Percentiles rank a stretch among this genome's conserved stretches.
Evolutionary conservation across 1,140 invertebrate species (phyloP).

Genomic region (Bilobella aurantiaca): DNA sequence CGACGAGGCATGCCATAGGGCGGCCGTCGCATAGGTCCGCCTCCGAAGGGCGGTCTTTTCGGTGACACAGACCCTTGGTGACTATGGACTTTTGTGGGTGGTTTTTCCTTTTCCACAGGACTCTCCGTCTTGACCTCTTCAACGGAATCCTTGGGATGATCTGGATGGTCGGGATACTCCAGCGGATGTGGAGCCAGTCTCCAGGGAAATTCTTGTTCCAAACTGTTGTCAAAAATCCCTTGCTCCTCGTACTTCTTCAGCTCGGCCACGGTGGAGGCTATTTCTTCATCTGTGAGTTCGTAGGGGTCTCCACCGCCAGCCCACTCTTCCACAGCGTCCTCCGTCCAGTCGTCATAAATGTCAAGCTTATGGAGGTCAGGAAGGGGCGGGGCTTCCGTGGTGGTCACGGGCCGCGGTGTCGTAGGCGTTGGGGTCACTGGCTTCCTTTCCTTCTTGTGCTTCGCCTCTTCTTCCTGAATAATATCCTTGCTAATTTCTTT

Average conservation of each 20-base stretch:
- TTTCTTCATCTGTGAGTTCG: conserved; percentile 23
- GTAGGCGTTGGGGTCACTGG: background rate
- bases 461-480: conserved; percentile 54
- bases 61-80: background rate
- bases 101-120: background rate
- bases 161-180: conserved; percentile 33
- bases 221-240: conserved; percentile 22
- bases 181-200: conserved; percentile 28
- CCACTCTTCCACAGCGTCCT: conserved; percentile 1
- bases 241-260: conserved; percentile 29
- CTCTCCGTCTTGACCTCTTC: conserved; percentile 5
- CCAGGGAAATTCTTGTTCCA: conserved; percentile 23
- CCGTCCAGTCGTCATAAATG: conserved; percentile 15
- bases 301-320: conserved; percentile 19
- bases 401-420: conserved; percentile 3
- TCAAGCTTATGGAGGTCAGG: conserved; percentile 5
- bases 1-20: background rate
- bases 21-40: background rate
- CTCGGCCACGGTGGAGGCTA: conserved; percentile 25
- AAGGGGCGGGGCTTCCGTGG: background rate
- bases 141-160: conserved; percentile 25
- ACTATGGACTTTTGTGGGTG: background rate
- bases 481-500: conserved; percentile 17
- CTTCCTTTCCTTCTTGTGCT: conserved; percentile 46
- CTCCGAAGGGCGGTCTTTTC: background rate